A percentile compares a stretch with the other conserved stretches of the same genome.
Conservation (phyloP, 2,888 invertebrate species). For the Xanthorhoe spadicearia region DNA sequence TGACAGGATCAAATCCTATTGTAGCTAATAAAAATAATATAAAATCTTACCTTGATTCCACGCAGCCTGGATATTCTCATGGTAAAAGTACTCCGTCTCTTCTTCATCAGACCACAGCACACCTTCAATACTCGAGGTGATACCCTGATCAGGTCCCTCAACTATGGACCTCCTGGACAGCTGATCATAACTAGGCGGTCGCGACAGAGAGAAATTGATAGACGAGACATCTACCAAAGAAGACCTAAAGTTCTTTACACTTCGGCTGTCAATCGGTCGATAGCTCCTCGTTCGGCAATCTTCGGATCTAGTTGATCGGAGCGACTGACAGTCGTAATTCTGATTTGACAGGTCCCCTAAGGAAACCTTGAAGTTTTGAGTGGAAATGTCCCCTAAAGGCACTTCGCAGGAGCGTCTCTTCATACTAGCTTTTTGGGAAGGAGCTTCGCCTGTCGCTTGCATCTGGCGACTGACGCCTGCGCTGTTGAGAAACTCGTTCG, state of each 20-base stretch:
- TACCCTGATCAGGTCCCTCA: slow-evolving; percentile 70
- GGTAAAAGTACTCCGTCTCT: slow-evolving; percentile 81
- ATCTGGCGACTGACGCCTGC: slow-evolving; percentile 80
- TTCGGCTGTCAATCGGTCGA: slow-evolving; percentile 75
- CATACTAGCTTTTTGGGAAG: slow-evolving; percentile 79
- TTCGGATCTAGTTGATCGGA: slow-evolving; percentile 72
- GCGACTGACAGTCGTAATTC: slow-evolving; percentile 71
- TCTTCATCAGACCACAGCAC: slow-evolving; percentile 84
- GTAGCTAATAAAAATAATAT: background rate
- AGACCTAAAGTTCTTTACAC: slow-evolving; percentile 77
- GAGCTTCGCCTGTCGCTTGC: slow-evolving; percentile 79
- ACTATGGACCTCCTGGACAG: slow-evolving; percentile 75
- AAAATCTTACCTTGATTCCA: slow-evolving; percentile 78
- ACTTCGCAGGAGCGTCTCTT: slow-evolving; percentile 79
- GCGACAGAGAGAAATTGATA: slow-evolving; percentile 58
- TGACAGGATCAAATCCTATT: no score
- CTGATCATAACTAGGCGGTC: slow-evolving; percentile 79
- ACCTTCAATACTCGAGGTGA: slow-evolving; percentile 82
- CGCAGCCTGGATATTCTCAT: slow-evolving; percentile 78
- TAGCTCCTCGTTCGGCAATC: slow-evolving; percentile 68
- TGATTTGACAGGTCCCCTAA: slow-evolving; percentile 70
- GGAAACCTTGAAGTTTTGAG: slow-evolving; percentile 80
- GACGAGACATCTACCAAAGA: slow-evolving; percentile 73
- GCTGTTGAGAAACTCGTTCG: slow-evolving; percentile 78
- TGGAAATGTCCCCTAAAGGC: slow-evolving; percentile 76